Base-by-base conservation (phyloP, 2,113 vertebrate species). In the Phoxinus phoxinus region DNA sequence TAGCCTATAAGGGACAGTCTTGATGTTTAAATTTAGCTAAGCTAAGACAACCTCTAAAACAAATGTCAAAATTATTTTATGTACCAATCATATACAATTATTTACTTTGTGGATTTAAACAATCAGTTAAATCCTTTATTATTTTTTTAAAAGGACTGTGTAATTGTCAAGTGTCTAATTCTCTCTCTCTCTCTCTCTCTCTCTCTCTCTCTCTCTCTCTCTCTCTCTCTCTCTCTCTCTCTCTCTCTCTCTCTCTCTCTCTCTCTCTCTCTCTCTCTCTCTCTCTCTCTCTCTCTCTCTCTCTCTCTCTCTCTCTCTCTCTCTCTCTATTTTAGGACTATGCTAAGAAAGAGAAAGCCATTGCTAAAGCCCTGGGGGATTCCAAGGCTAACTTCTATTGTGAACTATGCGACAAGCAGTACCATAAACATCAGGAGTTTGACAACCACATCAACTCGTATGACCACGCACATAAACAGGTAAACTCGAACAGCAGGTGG, bases 391-490 rank as follows among this genome's bases (percentile, higher is more conserved):
- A 98, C 89, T 99, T 99, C 94, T 99, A 99, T 94, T 99, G 98
- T 91, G 97, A 99, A 95, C 94, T 99, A 71, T 99, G 98, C 93
- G 97, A 99, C 94, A 99, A 99, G 92, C 98, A 99, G 95, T 99
- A 99, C 93, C 96, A 98, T 94, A 97, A 99, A 92, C 97, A 99
- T 93, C 97, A 99, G 87, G 98, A 99, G 90, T 99, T 99, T 96
- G 98, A 99, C 96, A 99, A 99, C 95, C 98, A 99, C 93, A 99
- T 99, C 93, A 99, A 99, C 96, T 99, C 98, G 91, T 99, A 99
- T 0, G 98, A 99, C 93, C 98, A 99, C 21, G 98, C 98, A 85
- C 98, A 99, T 95, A 99, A 99, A 88, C 98, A 99, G 97, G 98
- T 99, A 97, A 94, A 71, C 35, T 12, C 37, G 12, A n/a, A 53